Base-by-base conservation (phyloP, 2,113 vertebrate genomes). In the human (Homo sapiens) region DNA sequence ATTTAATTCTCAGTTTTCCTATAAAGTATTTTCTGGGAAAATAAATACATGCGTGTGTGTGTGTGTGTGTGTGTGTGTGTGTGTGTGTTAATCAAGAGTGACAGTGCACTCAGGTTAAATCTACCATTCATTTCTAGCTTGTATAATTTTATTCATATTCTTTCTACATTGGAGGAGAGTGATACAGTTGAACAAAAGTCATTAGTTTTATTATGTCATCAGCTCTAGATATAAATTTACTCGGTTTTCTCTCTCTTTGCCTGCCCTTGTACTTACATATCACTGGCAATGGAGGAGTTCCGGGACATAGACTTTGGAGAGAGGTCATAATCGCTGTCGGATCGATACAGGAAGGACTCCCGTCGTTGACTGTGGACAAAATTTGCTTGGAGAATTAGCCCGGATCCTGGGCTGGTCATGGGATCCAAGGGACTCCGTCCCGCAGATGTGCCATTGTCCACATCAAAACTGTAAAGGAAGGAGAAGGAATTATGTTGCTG, bases 201-300 rank as follows among this genome's bases (percentile, higher is more conserved):
- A 80, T 3, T 79, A 79, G 50, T 75, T 68, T 68, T 61, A 55
- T 72, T 18, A n/a, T 6, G 93, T 81, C 43, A 64, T 86, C n/a
- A 82, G 55, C 38, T 50, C 32, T 35, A 23, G 80, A 72, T 14
- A 52, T 70, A 48, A 68, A 85, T 45, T 14, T 17, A 43, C 25
- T 73, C 16, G 30, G 16, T 48, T 61, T 93, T 35, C 38, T 27
- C 22, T 72, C 13, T 20, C 64, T 68, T 50, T 81, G 66, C 6
- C 68, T 27, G 18, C 3, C 3, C 23, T 32, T 17, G 48, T 96
- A 99, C 99, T 99, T 98, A 99, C 99, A 99, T 99, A 98, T 99
- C 99, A 98, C 99, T 99, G 98, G 99, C 99, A 95, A 99, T 99
- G 98, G 99, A 99, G 99, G 99, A 99, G 99, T 99, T 99, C 95